Evolutionary conservation across 2,888 invertebrate species (phyloP).

Genomic region (Phanerotoma sp.): DNA sequence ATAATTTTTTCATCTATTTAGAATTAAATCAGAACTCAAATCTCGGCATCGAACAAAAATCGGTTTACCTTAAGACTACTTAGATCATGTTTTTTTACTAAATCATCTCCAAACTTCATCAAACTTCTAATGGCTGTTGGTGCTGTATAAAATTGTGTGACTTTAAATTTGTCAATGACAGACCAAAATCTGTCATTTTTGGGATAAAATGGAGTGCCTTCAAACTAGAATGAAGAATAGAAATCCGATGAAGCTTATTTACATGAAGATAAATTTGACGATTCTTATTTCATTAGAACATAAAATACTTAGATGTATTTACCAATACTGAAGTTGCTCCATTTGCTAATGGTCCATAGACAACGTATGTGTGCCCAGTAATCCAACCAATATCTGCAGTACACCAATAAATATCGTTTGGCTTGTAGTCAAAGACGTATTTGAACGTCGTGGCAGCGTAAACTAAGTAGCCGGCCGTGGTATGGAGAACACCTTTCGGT

Average conservation of each 20-base stretch:
- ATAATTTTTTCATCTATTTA: no score
- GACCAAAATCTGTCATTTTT: constrained; percentile 92
- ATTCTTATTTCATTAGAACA: no score
- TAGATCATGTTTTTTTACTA: constrained; percentile 66
- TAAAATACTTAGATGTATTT: no score
- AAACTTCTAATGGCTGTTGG: constrained; percentile 96
- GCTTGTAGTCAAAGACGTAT: constrained; percentile 91
- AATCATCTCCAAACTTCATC: constrained; percentile 90
- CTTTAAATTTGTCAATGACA: constrained; percentile 89
- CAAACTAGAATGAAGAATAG: constrained; percentile 68
- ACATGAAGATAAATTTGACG: no score
- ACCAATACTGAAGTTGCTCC: constrained; percentile 94
- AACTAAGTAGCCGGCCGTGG: constrained; percentile 91
- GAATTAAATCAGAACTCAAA: no score
- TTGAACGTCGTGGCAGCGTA: constrained; percentile 94
- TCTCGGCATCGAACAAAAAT: no score
- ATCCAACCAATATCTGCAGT: constrained; percentile 98
- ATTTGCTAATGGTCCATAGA: constrained; percentile 94
- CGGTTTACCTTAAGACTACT: constrained; percentile 59
- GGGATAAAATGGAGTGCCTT: constrained; percentile 96
- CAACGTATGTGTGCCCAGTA: constrained; percentile 90
- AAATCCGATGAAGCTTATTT: no score
- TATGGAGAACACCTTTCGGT: constrained; percentile 97
- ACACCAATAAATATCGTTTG: constrained; percentile 86
- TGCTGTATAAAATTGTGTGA: constrained; percentile 96